Evolutionary conservation across 2,888 invertebrate species (phyloP), one percentile per base, ranked within the genome.

Genomic region (Phengaris arion): DNA sequence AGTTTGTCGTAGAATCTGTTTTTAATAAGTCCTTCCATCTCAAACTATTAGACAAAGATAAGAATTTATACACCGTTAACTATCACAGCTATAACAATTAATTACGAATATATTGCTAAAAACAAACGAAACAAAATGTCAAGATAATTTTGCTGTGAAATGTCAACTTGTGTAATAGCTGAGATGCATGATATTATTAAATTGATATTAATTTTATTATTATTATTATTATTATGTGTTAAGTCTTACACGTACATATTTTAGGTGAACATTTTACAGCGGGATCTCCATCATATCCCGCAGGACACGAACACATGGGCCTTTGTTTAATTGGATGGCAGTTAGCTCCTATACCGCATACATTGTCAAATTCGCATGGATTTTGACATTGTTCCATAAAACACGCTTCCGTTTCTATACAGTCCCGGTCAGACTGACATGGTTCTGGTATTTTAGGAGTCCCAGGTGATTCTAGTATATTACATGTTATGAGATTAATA

Each of bases 291-390:
- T 96, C 96, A 86, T 96, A 96, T 86, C 96, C 97, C 82, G 95
- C 95, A 54, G 97, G 96, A 90, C 97, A 97, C 84, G 95, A 96
- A 92, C 97, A 97, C 92, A 96, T 95, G 78, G 97, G 97, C 86
- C 96, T 95, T 94, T 97, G 97, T 94, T 96, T 96, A 94, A 96
- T 95, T 82, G 96, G 96, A 85, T 95, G 95, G 89, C 97, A 97
- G 85, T 95, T 95, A 81, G 97, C 97, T 89, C 96, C 95, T 80
- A 94, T 86, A 81, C 96, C 96, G 93, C 97, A 97, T 80, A 96
- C 95, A 89, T 95, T 96, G 86, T 95, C 95, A 95, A 97, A 95
- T 89, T 96, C 96, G 92, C 97, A 97, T 82, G 97, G 97, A 91
- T 97, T 96, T 89, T 96, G 96, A 92, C 97, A 97, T 83, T 95